phyloP scores from a whole-genome alignment of 2,888 invertebrate genomes.

The Hartigia nigra region DNA sequence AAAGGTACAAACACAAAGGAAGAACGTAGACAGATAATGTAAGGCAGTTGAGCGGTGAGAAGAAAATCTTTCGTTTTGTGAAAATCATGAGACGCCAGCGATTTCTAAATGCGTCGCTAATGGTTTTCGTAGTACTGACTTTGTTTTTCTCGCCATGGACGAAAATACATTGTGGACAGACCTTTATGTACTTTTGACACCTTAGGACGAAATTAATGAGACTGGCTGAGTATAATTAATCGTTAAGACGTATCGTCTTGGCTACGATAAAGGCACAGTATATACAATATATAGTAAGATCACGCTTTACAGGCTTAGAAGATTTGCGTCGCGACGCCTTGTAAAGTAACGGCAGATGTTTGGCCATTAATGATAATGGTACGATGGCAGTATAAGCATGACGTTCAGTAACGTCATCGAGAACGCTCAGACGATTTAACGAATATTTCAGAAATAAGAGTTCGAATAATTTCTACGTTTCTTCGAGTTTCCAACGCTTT shows the following conservation, averaged over 20 bases:
- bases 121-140: background rate
- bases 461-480: background rate
- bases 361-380: background rate
- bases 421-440: background rate
- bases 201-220: too few relatives aligned
- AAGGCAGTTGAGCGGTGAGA: background rate
- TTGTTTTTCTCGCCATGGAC: background rate
- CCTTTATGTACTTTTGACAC: background rate
- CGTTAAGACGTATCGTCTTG: too few relatives aligned
- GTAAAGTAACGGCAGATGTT: background rate
- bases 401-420: background rate
- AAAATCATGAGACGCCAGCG: background rate
- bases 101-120: background rate
- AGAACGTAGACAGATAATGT: constrained; percentile 1
- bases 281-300: background rate
- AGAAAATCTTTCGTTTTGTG: background rate
- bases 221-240: background rate
- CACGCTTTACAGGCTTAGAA: background rate
- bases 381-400: background rate
- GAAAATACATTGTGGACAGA: background rate
- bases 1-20: background rate
- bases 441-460: background rate
- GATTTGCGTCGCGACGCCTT: background rate
- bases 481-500: background rate
- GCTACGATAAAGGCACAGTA: too few relatives aligned